Conservation (phyloP, 2,888 invertebrate species). For the Tuberolachnus salignus region DNA sequence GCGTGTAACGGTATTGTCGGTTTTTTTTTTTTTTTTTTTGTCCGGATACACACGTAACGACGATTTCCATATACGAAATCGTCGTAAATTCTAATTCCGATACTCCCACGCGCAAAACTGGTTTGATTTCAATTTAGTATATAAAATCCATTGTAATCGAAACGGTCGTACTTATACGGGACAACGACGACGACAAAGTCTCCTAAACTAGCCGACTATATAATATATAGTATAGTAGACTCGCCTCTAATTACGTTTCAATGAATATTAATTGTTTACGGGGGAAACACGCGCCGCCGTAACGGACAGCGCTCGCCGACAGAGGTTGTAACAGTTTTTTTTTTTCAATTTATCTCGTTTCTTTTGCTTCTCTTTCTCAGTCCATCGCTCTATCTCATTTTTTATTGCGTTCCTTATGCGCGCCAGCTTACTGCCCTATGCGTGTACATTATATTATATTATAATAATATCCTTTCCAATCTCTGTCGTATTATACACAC, state of each 20-base stretch:
- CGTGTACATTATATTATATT: not conserved
- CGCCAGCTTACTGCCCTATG: not conserved
- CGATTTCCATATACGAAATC: not conserved
- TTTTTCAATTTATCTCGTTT: not conserved
- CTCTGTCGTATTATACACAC: no score
- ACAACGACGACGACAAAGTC: not conserved
- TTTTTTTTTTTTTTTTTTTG: no score
- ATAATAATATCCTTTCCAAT: not conserved
- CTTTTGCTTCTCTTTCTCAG: constrained; percentile 20
- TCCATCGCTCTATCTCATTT: constrained; percentile 14
- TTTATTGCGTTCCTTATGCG: not conserved
- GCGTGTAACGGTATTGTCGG: no score
- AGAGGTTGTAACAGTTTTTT: not conserved
- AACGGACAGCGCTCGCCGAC: not conserved
- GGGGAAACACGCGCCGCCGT: constrained; percentile 1
- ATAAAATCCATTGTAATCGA: not conserved
- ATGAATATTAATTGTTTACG: constrained; percentile 23
- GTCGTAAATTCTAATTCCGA: not conserved
- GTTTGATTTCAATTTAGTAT: constrained; percentile 4
- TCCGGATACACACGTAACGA: no score
- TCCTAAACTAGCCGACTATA: not conserved
- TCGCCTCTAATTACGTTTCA: constrained; percentile 26
- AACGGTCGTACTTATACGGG: not conserved
- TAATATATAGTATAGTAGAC: not conserved
- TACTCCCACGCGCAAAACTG: not conserved